Percentiles rank a stretch among this genome's conserved stretches.
Evolutionary conservation across 2,888 invertebrate genomes (phyloP).

Genomic region (Dendrolimus houi): DNA sequence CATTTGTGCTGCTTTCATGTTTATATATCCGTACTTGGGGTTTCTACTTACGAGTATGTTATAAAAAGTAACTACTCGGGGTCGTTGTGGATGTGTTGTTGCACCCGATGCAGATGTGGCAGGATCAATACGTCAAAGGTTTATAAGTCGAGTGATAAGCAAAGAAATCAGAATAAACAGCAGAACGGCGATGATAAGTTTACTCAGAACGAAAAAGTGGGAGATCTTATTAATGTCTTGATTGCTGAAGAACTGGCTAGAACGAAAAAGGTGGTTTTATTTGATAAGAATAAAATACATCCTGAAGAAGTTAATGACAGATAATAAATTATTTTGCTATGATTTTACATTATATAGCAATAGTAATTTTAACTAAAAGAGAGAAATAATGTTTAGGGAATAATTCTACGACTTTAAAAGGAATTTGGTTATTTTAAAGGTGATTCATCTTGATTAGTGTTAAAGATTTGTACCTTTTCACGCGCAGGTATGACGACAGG

Average conservation of each 20-base stretch:
- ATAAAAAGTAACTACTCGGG: conserved; percentile 37
- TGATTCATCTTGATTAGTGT: too few relatives aligned
- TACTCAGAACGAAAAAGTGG: conserved; percentile 14
- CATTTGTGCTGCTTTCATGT: conserved; percentile 93
- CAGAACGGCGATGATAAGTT: conserved; percentile 12
- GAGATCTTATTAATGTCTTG: conserved; percentile 45
- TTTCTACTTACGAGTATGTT: conserved; percentile 95
- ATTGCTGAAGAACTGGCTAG: conserved; percentile 50
- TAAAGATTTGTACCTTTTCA: too few relatives aligned
- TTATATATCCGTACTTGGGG: conserved; percentile 88
- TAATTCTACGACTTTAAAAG: too few relatives aligned
- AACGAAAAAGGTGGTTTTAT: conserved; percentile 46
- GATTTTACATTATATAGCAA: neutral
- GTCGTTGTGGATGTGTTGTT: conserved; percentile 22
- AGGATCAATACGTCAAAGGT: conserved; percentile 26
- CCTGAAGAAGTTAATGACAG: conserved; percentile 32
- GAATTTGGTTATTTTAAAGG: too few relatives aligned
- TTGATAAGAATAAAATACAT: conserved; percentile 59
- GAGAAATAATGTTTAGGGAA: too few relatives aligned
- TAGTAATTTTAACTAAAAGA: too few relatives aligned
- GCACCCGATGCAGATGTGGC: conserved; percentile 26
- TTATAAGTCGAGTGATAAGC: conserved; percentile 9
- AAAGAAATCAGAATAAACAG: conserved; percentile 17
- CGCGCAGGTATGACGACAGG: too few relatives aligned
- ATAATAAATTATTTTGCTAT: conserved; percentile 7